Base-by-base conservation (phyloP, 2,888 invertebrate genomes). In the Thymelicus lineola region DNA sequence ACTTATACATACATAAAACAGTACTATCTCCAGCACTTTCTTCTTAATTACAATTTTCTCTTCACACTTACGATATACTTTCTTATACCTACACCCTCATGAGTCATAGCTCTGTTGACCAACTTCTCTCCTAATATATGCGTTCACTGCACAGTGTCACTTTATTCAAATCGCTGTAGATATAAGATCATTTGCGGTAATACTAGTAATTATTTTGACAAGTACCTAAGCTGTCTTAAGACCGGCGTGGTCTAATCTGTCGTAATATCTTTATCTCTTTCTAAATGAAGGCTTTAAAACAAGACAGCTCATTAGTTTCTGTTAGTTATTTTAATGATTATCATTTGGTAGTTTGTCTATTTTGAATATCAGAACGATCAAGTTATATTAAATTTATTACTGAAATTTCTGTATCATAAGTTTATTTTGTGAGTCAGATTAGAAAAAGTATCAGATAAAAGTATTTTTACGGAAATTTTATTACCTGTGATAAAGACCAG, bases 151-250 rank as follows among this genome's bases (percentile, higher is more conserved):
- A 28, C 36, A 58, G 15, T 53, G 53, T 53, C 53, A 74, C 70
- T 79, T 75, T 82, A 76, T 81, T 82, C 74, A 78, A 80, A 82
- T 79, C 75, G 80, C 82, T 82, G 87, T 86, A 86, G 83, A 80
- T 84, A 78, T 79, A 71, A 81, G 77, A 84, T 84, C 82, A 85
- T 85, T 82, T 78, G 79, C 79, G 78, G 83, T 87, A 60, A 60
- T 60, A 45, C 45, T 12, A 12, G 45, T 45, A 84, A 88, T 86
- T 87, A 87, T 88, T 89, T 82, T 88, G 89, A 88, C 89, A 88
- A 83, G 74, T 36, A 66, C 68, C 73, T 72, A 80, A 78, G 79
- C 80, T 42, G 38, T 59, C 10, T 36, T 17, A 42, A 15, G 15
- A 6, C 10, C 17, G 10, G 10, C 38, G 17, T 17, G 17, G 7